These are phyloP conservation scores for Silurus aristotelis DNA, from an alignment of 2,797 vertebrate genomes.

Conservation along the genomic window DNA sequence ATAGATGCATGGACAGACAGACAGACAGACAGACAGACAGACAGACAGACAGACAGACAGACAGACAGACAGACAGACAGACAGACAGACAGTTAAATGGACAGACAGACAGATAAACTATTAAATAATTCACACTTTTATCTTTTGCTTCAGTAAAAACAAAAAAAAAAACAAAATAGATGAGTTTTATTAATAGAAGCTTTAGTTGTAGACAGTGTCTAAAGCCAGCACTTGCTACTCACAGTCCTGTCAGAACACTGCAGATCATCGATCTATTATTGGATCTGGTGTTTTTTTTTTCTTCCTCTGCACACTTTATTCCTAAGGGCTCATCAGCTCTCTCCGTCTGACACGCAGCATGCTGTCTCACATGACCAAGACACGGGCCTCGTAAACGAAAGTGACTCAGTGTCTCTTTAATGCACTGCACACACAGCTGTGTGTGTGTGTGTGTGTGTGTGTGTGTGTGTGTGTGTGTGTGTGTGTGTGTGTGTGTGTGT, in stretches of 20 bases:
- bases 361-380: slow-evolving; percentile 32
- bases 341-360: not conserved
- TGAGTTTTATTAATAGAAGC: not conserved
- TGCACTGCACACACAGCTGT: not conserved
- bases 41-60: too few species aligned
- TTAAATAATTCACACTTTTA: not conserved
- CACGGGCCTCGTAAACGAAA: not conserved
- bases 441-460: not conserved
- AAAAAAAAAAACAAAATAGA: not conserved
- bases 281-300: not conserved
- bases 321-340: not conserved
- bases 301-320: not conserved
- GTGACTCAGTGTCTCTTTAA: not conserved
- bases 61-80: too few species aligned
- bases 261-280: slow-evolving; percentile 47
- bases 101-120: too few species aligned
- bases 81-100: too few species aligned
- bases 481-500: slow-evolving; percentile 2
- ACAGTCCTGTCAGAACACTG: slow-evolving; percentile 40
- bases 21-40: too few species aligned
- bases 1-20: too few species aligned
- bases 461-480: not conserved
- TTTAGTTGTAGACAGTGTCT: not conserved
- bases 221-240: not conserved
- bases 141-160: too few species aligned